Conservation (phyloP, 2,797 vertebrate genomes). For the Fratercula arctica region DNA sequence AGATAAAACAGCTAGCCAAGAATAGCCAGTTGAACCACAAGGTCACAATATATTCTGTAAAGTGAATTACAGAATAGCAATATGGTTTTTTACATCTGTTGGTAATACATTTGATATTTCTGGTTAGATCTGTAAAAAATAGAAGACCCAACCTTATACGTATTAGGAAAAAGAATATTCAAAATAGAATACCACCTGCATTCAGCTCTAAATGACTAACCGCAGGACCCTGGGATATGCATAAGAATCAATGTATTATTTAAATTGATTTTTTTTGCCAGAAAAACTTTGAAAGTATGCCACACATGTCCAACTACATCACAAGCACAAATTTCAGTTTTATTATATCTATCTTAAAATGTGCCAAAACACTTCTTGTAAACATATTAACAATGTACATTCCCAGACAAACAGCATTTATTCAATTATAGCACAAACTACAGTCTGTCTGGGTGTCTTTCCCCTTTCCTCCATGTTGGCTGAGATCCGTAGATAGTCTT, state of each 20-base stretch:
- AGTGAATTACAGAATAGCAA: neutral
- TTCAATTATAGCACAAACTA: neutral
- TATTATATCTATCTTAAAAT: neutral
- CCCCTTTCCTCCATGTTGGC: neutral
- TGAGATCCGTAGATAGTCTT: neutral
- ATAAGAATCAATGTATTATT: neutral
- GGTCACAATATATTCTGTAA: neutral
- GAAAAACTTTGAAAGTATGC: neutral
- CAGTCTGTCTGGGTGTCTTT: neutral
- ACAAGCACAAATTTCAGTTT: neutral
- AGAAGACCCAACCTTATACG: neutral
- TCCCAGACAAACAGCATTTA: neutral
- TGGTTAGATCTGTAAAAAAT: neutral
- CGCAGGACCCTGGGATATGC: neutral
- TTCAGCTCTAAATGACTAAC: constrained; percentile 7
- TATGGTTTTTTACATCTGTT: neutral
- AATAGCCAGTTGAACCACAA: neutral
- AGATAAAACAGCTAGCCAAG: neutral
- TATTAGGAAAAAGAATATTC: constrained; percentile 24
- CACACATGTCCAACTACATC: neutral
- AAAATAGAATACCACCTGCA: neutral
- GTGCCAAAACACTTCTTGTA: neutral
- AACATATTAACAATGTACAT: neutral
- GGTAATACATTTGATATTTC: constrained; percentile 2
- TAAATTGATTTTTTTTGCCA: constrained; percentile 3